These are phyloP conservation scores for Pelecanus crispus DNA, from an alignment of 2,113 vertebrate species.

Conservation along the genomic window DNA sequence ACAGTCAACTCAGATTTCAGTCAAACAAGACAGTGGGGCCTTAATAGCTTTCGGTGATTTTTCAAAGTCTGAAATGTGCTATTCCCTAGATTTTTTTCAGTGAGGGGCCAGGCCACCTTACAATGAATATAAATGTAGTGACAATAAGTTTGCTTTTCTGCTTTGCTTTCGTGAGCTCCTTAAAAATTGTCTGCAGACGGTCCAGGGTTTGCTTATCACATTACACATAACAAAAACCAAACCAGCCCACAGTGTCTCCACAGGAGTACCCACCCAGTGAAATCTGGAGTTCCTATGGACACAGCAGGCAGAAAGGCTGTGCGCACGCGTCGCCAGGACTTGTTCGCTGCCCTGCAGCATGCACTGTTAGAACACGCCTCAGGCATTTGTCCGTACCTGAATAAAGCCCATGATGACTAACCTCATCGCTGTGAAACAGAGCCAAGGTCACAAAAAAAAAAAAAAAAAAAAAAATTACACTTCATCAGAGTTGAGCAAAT, in stretches of 20 bases:
- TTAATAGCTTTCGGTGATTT: neutral
- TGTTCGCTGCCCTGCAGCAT: neutral
- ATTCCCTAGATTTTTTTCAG: neutral
- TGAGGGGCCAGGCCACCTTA: neutral
- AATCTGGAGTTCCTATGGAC: rapidly evolving
- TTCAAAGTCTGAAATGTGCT: neutral
- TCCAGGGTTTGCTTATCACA: neutral
- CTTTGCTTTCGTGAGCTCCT: neutral
- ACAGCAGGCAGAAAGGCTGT: neutral
- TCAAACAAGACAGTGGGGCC: neutral
- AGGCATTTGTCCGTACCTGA: rapidly evolving
- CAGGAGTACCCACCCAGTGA: neutral
- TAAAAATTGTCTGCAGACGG: neutral
- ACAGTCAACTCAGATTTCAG: neutral
- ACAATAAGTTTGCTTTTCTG: neutral
- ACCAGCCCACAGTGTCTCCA: neutral
- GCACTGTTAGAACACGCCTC: neutral
- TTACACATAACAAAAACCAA: neutral
- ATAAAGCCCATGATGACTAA: neutral
- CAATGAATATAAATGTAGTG: neutral
- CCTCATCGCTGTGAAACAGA: rapidly evolving
- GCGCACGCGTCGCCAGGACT: rapidly evolving
- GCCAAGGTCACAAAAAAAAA: neutral
- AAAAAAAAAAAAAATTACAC: too few species aligned
- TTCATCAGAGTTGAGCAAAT: neutral